A percentile compares a stretch with the other conserved stretches of the same genome.
These are phyloP conservation scores for Drosophila kikkawai DNA, from an alignment of 1,140 invertebrate species.

Conservation along the genomic window DNA sequence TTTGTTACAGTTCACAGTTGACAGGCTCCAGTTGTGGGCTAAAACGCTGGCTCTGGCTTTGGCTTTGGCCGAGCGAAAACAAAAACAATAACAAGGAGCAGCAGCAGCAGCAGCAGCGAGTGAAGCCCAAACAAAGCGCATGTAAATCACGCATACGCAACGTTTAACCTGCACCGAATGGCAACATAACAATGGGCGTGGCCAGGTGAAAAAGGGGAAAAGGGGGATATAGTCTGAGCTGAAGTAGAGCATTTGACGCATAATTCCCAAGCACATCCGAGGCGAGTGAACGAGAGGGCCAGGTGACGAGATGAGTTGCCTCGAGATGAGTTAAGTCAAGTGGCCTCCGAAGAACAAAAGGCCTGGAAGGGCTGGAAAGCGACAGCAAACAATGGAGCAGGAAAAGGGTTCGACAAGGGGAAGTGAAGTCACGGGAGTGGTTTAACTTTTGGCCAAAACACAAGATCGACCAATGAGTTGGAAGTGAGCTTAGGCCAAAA, in stretches of 20 bases:
- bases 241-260: slow-evolving; percentile 72
- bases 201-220: neutral
- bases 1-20: slow-evolving; percentile 69
- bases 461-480: slow-evolving; percentile 11
- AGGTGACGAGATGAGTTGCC: slow-evolving; percentile 41
- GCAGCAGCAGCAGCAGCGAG: neutral
- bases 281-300: slow-evolving; percentile 21
- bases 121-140: slow-evolving; percentile 70
- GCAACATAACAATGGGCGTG: slow-evolving; percentile 61
- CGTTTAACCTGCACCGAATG: slow-evolving; percentile 66
- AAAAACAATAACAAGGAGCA: slow-evolving; percentile 62
- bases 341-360: slow-evolving; percentile 19
- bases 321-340: slow-evolving; percentile 45
- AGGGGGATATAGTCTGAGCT: slow-evolving; percentile 28
- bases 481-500: neutral
- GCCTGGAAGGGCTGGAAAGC: slow-evolving; percentile 7
- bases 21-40: slow-evolving; percentile 30
- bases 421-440: neutral
- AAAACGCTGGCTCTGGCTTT: slow-evolving; percentile 33
- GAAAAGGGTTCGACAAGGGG: neutral
- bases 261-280: slow-evolving; percentile 71
- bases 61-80: slow-evolving; percentile 68
- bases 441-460: slow-evolving; percentile 9
- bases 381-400: slow-evolving; percentile 18
- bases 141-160: slow-evolving; percentile 80